Evolutionary conservation across 2,888 invertebrate genomes (phyloP), one percentile per base, ranked within the genome.

Genomic region (Amitus sp.): DNA sequence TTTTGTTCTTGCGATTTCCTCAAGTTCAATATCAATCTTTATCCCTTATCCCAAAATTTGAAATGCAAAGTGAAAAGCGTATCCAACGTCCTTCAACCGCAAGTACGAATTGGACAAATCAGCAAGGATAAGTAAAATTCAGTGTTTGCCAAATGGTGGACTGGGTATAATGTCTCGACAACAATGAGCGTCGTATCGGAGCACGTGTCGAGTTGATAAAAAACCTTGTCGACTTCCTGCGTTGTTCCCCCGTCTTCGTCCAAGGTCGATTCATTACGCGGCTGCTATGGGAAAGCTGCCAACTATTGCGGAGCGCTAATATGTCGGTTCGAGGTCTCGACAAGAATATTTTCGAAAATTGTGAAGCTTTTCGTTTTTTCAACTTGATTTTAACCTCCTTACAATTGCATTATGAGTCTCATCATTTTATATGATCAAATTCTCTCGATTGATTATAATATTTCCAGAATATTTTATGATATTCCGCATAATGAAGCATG

Each of bases 191-290:
- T 48, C 54, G 12, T 48, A 63, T 53, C 58, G 23, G 57, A 61
- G 65, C 65, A 59, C 63, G 65, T 58, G 65, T 63, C 65, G 51
- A 49, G 50, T 72, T 70, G 78, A 78, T 78, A 77, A 80, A 78
- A 80, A 79, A 50, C 79, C 80, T 80, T 78, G 80, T 76, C 76
- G 76, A 79, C 80, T 80, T 80, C 80, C 79, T 77, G 78, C 75
- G 75, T 73, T 75, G 76, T 75, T 76, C 76, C 78, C 74, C 78
- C 74, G 78, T 71, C 74, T 75, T 73, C 69, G 64, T 70, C 72
- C 79, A 79, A 79, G 78, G 79, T 75, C 75, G 68, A 66, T 70
- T 75, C 72, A 73, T 78, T 76, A 74, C 71, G 72, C 65, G 68
- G 63, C 65, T 59, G 68, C 66, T 67, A 73, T 67, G 68, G 66